phyloP scores from a whole-genome alignment of 53 echinoderm and acorn worm genomes.

The Henricia sp. region DNA sequence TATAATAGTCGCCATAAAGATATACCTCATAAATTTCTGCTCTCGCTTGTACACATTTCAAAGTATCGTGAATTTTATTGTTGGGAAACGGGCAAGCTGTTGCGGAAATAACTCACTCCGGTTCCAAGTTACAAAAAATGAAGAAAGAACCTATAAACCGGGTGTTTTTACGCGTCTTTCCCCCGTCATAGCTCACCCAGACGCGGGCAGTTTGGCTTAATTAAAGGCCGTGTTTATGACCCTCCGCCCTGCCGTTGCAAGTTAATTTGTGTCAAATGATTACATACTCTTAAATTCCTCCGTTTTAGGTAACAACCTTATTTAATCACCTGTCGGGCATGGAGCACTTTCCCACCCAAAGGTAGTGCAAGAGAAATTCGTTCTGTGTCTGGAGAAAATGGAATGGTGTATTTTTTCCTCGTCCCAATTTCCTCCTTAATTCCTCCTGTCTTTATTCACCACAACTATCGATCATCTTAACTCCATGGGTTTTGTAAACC shows the following conservation, averaged over 20 bases:
- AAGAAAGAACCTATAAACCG: neutral
- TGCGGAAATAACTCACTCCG: slow-evolving; percentile 13
- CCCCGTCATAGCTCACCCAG: neutral
- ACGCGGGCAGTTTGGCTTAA: slow-evolving; percentile 27
- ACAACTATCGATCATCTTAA: no score
- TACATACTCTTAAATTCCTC: slow-evolving; percentile 40
- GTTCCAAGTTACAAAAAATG: neutral
- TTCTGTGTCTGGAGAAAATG: slow-evolving; percentile 19
- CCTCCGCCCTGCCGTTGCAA: neutral
- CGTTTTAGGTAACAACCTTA: slow-evolving; percentile 36
- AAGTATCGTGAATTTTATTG: slow-evolving; percentile 37
- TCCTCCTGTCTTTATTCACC: neutral
- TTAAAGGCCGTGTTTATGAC: slow-evolving; percentile 43
- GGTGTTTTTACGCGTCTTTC: neutral
- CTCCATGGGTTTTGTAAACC: no score
- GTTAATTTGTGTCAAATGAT: slow-evolving; percentile 28
- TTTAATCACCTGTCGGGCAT: slow-evolving; percentile 46
- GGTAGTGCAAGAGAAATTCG: neutral
- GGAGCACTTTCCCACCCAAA: slow-evolving; percentile 40
- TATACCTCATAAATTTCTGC: no score
- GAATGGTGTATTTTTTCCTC: slow-evolving; percentile 7
- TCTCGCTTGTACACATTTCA: no score
- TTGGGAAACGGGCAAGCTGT: slow-evolving; percentile 46
- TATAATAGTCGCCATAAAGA: no score
- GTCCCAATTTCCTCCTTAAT: neutral